Conservation (phyloP, 1,140 invertebrate species). For the Holotrichia oblita region DNA sequence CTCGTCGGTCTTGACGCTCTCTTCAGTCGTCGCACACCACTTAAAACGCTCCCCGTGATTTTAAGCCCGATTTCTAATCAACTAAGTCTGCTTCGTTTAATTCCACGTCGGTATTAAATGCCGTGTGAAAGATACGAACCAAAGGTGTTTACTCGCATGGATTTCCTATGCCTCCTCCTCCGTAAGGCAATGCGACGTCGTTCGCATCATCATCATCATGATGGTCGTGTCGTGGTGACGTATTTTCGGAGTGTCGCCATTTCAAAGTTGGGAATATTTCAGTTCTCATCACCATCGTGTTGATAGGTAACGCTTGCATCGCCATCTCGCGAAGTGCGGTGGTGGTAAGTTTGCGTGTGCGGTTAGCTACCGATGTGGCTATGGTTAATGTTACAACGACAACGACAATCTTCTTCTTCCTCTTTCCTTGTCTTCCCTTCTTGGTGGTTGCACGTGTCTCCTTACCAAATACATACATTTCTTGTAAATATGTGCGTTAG, state of each 20-base stretch:
- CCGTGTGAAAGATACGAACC: slow-evolving; percentile 55
- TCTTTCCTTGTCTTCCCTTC: background rate
- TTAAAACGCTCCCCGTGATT: slow-evolving; percentile 37
- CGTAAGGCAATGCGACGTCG: slow-evolving; percentile 49
- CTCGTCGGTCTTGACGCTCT: background rate
- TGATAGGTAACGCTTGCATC: background rate
- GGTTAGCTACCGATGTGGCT: background rate
- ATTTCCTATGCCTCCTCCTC: slow-evolving; percentile 53
- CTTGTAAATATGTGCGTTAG: too few species aligned
- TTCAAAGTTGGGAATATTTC: slow-evolving; percentile 21
- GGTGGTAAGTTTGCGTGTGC: slow-evolving; percentile 23
- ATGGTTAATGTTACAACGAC: slow-evolving; percentile 16
- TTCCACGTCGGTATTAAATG: slow-evolving; percentile 51
- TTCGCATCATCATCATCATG: background rate
- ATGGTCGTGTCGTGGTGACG: background rate
- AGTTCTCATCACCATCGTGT: slow-evolving; percentile 6
- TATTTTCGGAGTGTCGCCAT: background rate
- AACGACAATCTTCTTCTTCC: background rate
- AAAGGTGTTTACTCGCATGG: slow-evolving; percentile 55
- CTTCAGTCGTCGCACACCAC: background rate
- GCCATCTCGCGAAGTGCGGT: background rate
- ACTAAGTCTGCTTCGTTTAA: slow-evolving; percentile 54
- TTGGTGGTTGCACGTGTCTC: background rate
- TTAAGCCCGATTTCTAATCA: slow-evolving; percentile 50
- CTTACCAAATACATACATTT: background rate